Evolutionary conservation across 1,140 invertebrate genomes (phyloP), one percentile per base, ranked within the genome.

Genomic region (Archegozetes longisetosus): DNA sequence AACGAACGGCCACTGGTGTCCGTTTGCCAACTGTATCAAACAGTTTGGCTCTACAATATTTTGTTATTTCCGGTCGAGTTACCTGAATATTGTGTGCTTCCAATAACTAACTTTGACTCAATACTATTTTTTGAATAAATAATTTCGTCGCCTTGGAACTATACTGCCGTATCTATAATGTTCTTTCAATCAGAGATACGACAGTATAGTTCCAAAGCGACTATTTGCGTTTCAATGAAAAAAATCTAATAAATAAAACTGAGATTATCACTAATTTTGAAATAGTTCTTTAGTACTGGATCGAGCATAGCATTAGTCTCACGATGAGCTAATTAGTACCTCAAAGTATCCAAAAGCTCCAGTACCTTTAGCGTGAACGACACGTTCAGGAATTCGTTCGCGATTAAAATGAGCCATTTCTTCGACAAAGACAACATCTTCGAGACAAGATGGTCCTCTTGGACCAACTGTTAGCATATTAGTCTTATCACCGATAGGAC

Each of bases 341-440:
- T 96, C 90, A 71, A 97, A 94, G 69, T 93, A 92, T 1, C 94
- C 94, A 75, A 95, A 96, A n/a, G 94, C 94, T 66, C 91, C 84
- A 58, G 86, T 88, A 67, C 93, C 94, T 75, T 97, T 97, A 0
- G 93, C 94, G 73, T 98, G 94, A 0, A 98, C 93, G 1, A 97
- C 93, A 68, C 94, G 79, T 72, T 98, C 94, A 0, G 94, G 93
- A 66, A 98, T 96, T 60, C 95, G 77, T 71, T 98, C 93, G 20
- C 88, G 65, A 64, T 84, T 80, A 65, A 96, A 90, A 70, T 92
- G 87, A 0, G 86, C 82, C 66, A 94, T 77, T 69, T 94, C 86
- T 68, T 97, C 91, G 61, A 92, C 72, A 63, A 84, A 86, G 32
- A 81, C 79, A 61, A 82, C 80, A 71, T 97, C 93, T 63, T 93